phyloP scores from a whole-genome alignment of 2,113 vertebrate species.

The Nothocercus julius region DNA sequence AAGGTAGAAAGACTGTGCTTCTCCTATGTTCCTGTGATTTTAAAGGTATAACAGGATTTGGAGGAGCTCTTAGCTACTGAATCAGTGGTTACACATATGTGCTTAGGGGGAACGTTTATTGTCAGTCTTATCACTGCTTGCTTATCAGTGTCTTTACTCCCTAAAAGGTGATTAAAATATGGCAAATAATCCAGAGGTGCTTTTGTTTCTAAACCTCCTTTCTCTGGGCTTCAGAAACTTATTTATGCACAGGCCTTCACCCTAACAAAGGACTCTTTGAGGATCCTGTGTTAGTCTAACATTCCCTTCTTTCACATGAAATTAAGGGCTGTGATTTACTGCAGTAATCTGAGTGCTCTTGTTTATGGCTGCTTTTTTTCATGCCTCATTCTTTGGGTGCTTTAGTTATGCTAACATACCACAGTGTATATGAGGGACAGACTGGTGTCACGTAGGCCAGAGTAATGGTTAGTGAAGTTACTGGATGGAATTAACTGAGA shows the following conservation, averaged over 20 bases:
- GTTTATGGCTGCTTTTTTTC: not conserved
- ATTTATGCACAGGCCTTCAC: conserved; percentile 35
- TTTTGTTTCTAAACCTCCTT: conserved; percentile 45
- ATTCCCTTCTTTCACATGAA: conserved; percentile 44
- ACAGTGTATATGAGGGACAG: not conserved
- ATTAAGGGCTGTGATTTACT: conserved; percentile 34
- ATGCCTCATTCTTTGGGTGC: not conserved
- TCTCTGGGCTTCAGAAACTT: not conserved
- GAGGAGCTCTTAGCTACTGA: not conserved
- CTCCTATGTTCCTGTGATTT: not conserved
- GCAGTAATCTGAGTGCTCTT: not conserved
- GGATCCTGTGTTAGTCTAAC: not conserved
- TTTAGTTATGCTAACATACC: not conserved
- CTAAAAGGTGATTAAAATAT: conserved; percentile 37
- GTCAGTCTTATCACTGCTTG: not conserved
- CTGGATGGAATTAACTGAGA: not conserved
- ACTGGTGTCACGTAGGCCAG: not conserved
- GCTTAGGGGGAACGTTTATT: not conserved
- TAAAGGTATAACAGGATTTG: not conserved
- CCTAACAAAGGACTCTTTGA: conserved; percentile 44
- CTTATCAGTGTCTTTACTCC: not conserved
- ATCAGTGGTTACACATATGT: not conserved
- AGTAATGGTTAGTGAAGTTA: not conserved
- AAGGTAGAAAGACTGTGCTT: not conserved
- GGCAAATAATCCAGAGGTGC: not conserved